Conservation (phyloP, 2,113 vertebrate genomes). For the Vulpes lagopus region DNA sequence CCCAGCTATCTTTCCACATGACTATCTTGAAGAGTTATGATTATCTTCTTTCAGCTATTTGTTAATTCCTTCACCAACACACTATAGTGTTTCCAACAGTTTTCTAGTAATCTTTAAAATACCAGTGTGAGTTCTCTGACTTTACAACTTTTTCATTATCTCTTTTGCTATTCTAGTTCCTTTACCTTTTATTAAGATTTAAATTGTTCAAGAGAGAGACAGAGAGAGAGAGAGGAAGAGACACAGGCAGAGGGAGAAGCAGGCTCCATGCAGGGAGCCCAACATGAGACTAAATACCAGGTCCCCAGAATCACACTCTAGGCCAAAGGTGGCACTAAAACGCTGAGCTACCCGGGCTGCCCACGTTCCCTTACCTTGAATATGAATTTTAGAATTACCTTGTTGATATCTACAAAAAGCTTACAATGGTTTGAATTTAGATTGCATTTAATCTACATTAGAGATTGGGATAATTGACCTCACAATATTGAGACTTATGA, state of each 20-base stretch:
- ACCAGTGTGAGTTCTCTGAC: not conserved
- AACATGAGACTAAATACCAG: no score
- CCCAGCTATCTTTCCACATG: not conserved
- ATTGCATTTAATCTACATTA: not conserved
- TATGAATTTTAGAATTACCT: not conserved
- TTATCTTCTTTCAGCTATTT: not conserved
- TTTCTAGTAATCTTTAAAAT: not conserved
- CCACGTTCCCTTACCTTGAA: no score
- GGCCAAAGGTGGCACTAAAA: no score
- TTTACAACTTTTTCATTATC: not conserved
- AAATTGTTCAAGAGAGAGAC: no score
- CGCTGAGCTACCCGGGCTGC: no score
- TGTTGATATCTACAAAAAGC: not conserved
- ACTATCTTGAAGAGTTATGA: not conserved
- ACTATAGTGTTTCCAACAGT: not conserved
- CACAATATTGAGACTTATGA: not conserved
- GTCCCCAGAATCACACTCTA: no score
- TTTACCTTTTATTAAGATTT: no score
- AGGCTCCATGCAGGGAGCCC: no score
- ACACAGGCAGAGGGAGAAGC: no score
- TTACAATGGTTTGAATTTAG: not conserved
- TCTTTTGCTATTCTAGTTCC: not conserved
- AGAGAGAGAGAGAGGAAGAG: no score
- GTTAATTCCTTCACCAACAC: not conserved
- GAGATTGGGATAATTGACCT: not conserved